Evolutionary conservation across 2,888 invertebrate genomes (phyloP).

Genomic region (Pyrgus malvae): DNA sequence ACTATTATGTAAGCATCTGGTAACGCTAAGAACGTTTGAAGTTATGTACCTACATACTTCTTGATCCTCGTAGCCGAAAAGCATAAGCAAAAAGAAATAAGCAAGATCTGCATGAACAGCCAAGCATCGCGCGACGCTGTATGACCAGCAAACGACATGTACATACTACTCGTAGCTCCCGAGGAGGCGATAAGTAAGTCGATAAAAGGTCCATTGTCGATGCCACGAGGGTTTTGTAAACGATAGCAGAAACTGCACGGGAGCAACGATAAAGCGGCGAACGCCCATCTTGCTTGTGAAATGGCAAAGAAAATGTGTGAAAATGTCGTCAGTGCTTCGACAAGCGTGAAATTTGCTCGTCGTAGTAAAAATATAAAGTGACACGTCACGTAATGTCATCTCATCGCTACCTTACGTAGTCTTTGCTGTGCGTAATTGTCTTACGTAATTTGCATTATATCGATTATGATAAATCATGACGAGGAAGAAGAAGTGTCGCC

Average conservation of each 20-base stretch:
- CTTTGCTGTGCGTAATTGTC: too few species aligned
- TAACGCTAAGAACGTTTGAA: too few species aligned
- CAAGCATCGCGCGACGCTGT: constrained; percentile 51
- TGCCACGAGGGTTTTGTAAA: constrained; percentile 67
- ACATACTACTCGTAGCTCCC: constrained; percentile 59
- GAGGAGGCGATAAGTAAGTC: constrained; percentile 54
- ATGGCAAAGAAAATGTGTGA: constrained; percentile 17
- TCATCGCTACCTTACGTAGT: too few species aligned
- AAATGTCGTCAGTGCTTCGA: constrained; percentile 36
- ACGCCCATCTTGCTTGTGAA: constrained; percentile 49
- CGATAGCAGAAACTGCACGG: constrained; percentile 58
- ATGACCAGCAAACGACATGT: constrained; percentile 65
- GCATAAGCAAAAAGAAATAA: too few species aligned
- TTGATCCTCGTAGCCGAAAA: too few species aligned
- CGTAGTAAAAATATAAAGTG: constrained; percentile 38
- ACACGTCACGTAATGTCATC: background rate
- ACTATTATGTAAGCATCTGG: too few species aligned
- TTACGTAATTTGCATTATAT: too few species aligned
- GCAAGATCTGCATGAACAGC: too few species aligned
- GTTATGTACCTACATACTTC: too few species aligned
- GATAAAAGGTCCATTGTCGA: constrained; percentile 73
- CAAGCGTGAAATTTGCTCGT: constrained; percentile 64
- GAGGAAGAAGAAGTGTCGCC: too few species aligned
- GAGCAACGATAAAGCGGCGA: constrained; percentile 66
- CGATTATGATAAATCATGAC: too few species aligned